Percentiles rank a stretch among this genome's conserved stretches.
phyloP scores from a whole-genome alignment of 2,888 invertebrate species.

The Polydrusus tereticollis region DNA sequence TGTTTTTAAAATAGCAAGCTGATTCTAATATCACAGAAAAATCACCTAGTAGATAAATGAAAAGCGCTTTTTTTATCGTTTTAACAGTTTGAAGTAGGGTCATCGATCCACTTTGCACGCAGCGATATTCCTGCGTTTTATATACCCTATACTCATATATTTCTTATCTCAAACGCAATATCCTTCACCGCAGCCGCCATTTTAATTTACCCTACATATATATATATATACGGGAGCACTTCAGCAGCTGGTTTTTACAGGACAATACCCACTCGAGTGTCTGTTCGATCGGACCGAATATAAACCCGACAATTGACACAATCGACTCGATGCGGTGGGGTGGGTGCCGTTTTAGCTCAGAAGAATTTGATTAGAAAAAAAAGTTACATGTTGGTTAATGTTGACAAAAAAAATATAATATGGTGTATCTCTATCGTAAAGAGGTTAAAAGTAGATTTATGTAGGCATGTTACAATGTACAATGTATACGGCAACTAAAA shows the following conservation, averaged over 20 bases:
- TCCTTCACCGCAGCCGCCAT: constrained; percentile 4
- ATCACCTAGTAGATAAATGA: no score
- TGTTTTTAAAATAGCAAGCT: no score
- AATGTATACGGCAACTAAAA: no score
- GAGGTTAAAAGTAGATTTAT: no score
- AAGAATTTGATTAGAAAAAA: neutral
- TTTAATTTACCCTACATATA: constrained; percentile 12
- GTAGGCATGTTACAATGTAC: no score
- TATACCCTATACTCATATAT: no score
- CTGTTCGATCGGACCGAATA: constrained; percentile 54
- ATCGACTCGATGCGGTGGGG: no score
- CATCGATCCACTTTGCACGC: neutral
- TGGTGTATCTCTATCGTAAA: no score
- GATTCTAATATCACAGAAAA: no score
- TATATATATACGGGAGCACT: constrained; percentile 25
- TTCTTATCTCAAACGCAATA: neutral
- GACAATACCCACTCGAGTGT: constrained; percentile 60
- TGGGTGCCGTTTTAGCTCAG: neutral
- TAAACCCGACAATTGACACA: constrained; percentile 31
- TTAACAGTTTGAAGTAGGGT: neutral
- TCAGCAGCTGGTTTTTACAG: constrained; percentile 55
- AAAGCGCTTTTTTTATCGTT: no score
- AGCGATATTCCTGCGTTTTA: neutral
- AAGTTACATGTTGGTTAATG: no score
- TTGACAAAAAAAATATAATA: no score